A percentile compares a stretch with the other conserved stretches of the same genome.
Evolutionary conservation across 2,113 vertebrate genomes (phyloP).

Genomic region (Kobus ellipsiprymnus): DNA sequence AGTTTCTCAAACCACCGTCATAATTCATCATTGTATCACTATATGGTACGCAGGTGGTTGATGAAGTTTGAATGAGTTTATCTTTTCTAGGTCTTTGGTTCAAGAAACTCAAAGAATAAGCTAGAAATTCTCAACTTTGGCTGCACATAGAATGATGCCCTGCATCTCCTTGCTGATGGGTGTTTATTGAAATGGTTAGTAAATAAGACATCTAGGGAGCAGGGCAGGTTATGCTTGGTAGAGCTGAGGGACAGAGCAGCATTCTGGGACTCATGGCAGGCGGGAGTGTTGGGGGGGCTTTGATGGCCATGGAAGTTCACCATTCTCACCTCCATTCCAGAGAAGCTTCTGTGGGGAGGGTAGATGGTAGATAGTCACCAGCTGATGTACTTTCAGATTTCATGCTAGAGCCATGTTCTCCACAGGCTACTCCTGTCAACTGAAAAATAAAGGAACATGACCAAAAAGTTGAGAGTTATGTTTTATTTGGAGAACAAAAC

Average conservation of each 20-base stretch:
- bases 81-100: neutral
- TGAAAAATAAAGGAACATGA: neutral
- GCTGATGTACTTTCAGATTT: neutral
- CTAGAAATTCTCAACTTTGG: neutral
- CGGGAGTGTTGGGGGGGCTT: too few relatives aligned
- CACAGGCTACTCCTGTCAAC: neutral
- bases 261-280: neutral
- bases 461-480: neutral
- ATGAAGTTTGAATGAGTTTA: neutral
- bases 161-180: neutral
- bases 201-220: neutral
- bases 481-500: neutral
- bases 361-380: neutral
- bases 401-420: neutral
- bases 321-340: neutral
- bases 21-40: neutral
- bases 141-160: neutral
- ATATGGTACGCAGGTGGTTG: neutral
- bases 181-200: neutral
- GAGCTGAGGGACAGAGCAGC: neutral
- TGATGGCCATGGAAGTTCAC: fast-evolving
- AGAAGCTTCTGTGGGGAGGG: neutral
- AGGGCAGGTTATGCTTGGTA: neutral
- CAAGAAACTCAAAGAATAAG: neutral
- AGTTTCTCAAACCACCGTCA: neutral